Evolutionary conservation across 2,797 vertebrate species (phyloP), one percentile per base, ranked within the genome.

Genomic region (Falco columbarius): DNA sequence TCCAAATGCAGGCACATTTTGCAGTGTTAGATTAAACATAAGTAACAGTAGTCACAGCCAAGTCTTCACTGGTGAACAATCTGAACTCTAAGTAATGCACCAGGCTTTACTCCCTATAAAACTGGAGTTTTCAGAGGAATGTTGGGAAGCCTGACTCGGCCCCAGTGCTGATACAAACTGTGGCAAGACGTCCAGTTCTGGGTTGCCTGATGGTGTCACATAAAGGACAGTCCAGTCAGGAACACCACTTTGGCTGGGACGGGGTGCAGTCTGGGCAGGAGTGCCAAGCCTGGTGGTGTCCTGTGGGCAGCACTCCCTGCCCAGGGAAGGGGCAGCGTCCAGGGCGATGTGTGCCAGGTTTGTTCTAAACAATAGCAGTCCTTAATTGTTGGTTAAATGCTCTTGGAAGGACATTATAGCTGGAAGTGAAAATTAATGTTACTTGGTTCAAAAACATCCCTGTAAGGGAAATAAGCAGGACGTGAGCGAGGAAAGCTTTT

Each of bases 211-310:
- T 32, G 70, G n/a, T 13, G 7, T 27, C 16, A 3, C 14, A 3
- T 14, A 19, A 81, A 54, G n/a, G 52, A 40, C 19, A 8, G 7
- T 58, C 27, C n/a, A 5, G 24, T 22, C 0, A 7, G 70, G 42
- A 75, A 23, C 0, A 2, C 16, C 5, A 3, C 26, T 42, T 18
- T 1, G 10, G 56, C 20, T 5, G 30, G 7, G 20, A n/a, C 15
- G 30, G 24, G 26, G 32, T 5, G 27, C 3, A 1, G 6, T 13
- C 40, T 29, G 51, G 51, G 56, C 44, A 73, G 75, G 23, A 27
- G 40, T 18, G 8, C 32, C 5, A 1, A 38, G 61, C 27, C 44
- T 0, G 0, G 38, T 3, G 1, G 15, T 9, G 38, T 18, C 62
- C 23, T 8, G 47, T 7, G 17, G 38, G 77, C 52, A 59, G 56